These are phyloP conservation scores for Platyscapa corneri DNA, from an alignment of 1,140 invertebrate genomes.

Conservation along the genomic window DNA sequence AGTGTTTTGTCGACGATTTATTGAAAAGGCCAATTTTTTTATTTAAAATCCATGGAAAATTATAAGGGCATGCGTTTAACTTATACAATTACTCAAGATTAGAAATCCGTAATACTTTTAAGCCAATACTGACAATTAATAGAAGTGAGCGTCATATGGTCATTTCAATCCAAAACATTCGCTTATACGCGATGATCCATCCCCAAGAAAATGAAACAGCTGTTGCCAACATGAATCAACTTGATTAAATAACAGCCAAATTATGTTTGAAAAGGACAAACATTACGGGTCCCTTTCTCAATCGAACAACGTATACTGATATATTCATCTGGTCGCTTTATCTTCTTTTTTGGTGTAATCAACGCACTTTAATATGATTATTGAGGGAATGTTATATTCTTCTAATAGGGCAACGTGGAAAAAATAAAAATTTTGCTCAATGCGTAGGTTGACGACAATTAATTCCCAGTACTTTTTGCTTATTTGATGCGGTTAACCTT, in stretches of 20 bases:
- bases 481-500: neutral
- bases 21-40: neutral
- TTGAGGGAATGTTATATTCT: neutral
- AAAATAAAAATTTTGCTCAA: neutral
- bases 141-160: neutral
- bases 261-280: neutral
- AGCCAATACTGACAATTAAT: constrained; percentile 4
- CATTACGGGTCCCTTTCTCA: no score
- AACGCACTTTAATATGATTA: neutral
- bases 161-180: neutral
- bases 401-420: neutral
- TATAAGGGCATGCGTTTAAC: neutral
- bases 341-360: neutral
- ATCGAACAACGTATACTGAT: neutral
- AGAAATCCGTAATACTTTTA: neutral
- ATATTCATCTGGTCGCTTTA: neutral
- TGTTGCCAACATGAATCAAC: neutral
- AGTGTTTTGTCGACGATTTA: no score
- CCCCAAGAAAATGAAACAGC: neutral
- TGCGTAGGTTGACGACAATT: neutral
- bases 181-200: neutral
- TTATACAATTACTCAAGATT: neutral
- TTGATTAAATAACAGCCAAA: neutral
- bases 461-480: neutral
- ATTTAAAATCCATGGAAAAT: neutral